Percentiles rank a stretch among this genome's conserved stretches.
Conservation (phyloP, 2,113 vertebrate species). For the Galeopterus variegatus region DNA sequence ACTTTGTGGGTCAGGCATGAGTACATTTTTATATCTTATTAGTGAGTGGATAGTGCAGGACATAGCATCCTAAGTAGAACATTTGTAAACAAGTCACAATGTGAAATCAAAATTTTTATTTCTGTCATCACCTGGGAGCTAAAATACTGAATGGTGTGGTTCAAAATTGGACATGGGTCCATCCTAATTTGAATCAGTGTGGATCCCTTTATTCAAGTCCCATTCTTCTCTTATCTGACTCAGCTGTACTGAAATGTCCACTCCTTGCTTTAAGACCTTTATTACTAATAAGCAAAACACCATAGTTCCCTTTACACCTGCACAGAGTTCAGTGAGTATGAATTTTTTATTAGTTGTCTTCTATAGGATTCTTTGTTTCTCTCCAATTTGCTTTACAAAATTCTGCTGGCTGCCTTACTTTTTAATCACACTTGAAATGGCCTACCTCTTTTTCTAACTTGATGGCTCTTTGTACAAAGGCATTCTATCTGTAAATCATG, state of each 20-base stretch:
- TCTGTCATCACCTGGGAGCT: background rate
- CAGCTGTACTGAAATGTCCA: background rate
- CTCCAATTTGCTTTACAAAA: background rate
- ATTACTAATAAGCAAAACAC: background rate
- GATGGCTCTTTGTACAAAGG: background rate
- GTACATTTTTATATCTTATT: background rate
- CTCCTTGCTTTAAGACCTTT: background rate
- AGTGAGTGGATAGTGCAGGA: background rate
- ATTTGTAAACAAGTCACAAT: background rate
- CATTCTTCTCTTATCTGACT: background rate
- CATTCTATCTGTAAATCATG: background rate
- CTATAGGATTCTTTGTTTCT: background rate
- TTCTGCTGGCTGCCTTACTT: background rate
- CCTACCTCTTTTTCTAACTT: background rate
- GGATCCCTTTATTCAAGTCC: background rate
- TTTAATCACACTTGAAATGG: constrained; percentile 8
- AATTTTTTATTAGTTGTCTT: constrained; percentile 31
- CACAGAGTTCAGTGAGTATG: background rate
- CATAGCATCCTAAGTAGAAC: background rate
- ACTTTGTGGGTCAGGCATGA: background rate
- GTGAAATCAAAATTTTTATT: background rate
- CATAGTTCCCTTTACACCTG: background rate
- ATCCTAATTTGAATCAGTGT: background rate
- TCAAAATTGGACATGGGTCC: background rate
- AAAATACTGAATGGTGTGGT: background rate